Percentiles rank a stretch among this genome's conserved stretches.
These are phyloP conservation scores for Serranus cabrilla DNA, from an alignment of 2,797 vertebrate species.

Conservation along the genomic window DNA sequence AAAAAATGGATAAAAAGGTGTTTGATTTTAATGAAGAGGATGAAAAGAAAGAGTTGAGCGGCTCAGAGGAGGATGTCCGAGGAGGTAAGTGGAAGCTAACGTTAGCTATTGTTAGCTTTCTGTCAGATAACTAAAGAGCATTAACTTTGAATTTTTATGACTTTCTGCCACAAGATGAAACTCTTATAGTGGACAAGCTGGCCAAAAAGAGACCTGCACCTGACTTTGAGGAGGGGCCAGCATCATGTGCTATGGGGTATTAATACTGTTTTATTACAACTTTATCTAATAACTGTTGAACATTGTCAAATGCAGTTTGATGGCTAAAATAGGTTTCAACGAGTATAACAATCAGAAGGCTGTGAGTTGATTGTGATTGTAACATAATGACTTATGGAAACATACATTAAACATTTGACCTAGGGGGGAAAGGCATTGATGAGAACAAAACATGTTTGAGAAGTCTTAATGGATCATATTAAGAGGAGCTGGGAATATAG, in stretches of 20 bases:
- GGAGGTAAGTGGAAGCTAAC: constrained; percentile 50
- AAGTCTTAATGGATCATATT: no score
- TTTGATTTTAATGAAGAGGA: constrained; percentile 74
- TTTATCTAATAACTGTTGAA: neutral
- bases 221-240: constrained; percentile 65
- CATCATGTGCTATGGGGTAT: constrained; percentile 70
- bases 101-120: neutral
- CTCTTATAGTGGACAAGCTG: constrained; percentile 68
- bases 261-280: neutral
- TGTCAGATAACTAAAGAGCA: neutral
- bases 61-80: constrained; percentile 76
- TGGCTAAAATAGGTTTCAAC: no score
- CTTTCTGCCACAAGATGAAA: constrained; percentile 56
- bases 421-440: no score
- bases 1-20: constrained; percentile 47
- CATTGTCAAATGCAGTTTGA: no score
- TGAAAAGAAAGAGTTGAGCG: constrained; percentile 69
- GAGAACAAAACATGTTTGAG: no score
- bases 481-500: no score
- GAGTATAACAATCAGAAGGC: no score
- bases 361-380: no score
- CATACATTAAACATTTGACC: no score
- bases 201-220: constrained; percentile 76
- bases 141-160: neutral
- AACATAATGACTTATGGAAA: no score